A percentile compares a stretch with the other conserved stretches of the same genome.
Conservation (phyloP, 2,888 invertebrate species). For the Bhutanitis thaidina region DNA sequence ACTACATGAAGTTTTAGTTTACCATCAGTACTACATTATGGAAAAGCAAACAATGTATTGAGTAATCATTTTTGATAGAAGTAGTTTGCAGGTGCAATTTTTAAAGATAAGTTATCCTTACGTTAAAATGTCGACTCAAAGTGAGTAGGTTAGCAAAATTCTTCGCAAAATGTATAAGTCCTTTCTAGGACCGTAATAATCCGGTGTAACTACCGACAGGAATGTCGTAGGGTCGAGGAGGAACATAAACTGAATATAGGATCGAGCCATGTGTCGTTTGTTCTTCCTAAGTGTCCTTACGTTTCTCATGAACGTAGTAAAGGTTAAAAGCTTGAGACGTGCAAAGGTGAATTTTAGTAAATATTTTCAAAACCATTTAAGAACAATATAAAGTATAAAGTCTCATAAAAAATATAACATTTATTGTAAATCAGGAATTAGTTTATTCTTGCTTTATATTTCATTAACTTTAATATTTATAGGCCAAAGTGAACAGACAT, state of each 20-base stretch:
- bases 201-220: conserved; percentile 54
- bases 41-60: too few species aligned
- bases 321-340: neutral
- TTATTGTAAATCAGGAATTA: too few species aligned
- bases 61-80: too few species aligned
- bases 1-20: too few species aligned
- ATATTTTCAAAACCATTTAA: too few species aligned
- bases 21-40: too few species aligned
- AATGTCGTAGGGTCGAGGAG: conserved; percentile 55
- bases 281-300: neutral
- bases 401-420: too few species aligned
- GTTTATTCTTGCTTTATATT: too few species aligned
- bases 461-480: too few species aligned
- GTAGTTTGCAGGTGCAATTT: neutral
- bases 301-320: neutral
- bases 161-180: conserved; percentile 48
- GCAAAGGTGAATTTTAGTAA: neutral
- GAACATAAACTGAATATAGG: conserved; percentile 40
- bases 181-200: conserved; percentile 61
- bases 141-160: neutral
- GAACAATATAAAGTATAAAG: too few species aligned
- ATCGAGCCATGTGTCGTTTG: conserved; percentile 1
- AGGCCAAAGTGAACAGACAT: too few species aligned
- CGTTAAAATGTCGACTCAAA: neutral
- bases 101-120: neutral